phyloP scores from a whole-genome alignment of 23 tunicate species.

The Trididemnum clinides region DNA sequence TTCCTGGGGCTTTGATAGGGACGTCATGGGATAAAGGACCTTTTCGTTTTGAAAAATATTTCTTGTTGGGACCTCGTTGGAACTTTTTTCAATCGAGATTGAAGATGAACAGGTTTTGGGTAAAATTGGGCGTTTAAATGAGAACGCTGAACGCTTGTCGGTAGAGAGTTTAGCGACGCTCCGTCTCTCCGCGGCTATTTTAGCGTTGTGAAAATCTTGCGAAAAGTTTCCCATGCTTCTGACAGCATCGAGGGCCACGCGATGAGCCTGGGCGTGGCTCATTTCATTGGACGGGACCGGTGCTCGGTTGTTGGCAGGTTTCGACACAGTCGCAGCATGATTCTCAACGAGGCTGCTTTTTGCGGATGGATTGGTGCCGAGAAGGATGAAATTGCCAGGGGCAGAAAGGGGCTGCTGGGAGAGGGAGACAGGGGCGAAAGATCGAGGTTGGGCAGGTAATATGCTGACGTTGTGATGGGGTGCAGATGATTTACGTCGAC shows the following conservation, averaged over 20 bases:
- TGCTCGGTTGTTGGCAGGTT: background rate
- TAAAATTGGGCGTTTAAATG: conserved; percentile 43
- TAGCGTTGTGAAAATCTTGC: too few relatives aligned
- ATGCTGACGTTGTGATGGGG: conserved; percentile 27
- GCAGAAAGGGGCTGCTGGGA: too few relatives aligned
- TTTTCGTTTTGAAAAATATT: conserved; percentile 51
- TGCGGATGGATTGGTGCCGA: background rate
- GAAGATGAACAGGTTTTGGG: conserved; percentile 22
- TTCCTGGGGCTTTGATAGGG: background rate
- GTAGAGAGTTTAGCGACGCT: too few relatives aligned
- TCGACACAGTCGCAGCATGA: too few relatives aligned
- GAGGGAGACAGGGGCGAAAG: too few relatives aligned
- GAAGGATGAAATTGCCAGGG: conserved; percentile 37
- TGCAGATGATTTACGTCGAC: conserved; percentile 41
- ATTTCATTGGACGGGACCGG: background rate
- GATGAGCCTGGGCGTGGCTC: conserved; percentile 57
- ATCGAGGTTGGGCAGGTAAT: background rate
- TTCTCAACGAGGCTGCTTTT: too few relatives aligned
- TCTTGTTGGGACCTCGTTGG: background rate
- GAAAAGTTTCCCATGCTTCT: conserved; percentile 34
- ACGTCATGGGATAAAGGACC: conserved; percentile 31
- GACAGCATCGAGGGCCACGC: conserved; percentile 48
- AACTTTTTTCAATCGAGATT: background rate
- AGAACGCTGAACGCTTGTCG: background rate
- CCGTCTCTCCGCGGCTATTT: too few relatives aligned